phyloP scores from a whole-genome alignment of 2,888 invertebrate genomes.

The Neuroscelio doddi region DNA sequence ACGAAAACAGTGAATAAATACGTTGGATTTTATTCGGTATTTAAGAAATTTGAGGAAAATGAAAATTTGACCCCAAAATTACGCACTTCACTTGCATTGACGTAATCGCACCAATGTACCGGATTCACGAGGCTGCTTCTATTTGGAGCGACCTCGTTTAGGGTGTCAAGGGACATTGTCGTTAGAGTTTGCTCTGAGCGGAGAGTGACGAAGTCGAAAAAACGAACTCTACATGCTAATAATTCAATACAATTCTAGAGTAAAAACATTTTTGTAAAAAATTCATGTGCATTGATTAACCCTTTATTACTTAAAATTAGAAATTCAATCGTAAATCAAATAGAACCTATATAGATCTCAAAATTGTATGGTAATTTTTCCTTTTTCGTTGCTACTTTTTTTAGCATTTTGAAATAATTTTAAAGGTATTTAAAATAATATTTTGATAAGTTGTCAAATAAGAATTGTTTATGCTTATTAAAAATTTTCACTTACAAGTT shows the following conservation, averaged over 20 bases:
- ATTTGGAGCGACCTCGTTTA: conserved; percentile 55
- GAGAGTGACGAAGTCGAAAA: conserved; percentile 29
- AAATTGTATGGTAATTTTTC: no score
- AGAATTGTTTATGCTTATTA: no score
- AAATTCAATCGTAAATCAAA: no score
- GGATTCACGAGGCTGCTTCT: conserved; percentile 52
- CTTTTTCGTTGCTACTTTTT: no score
- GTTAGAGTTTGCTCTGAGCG: conserved; percentile 27
- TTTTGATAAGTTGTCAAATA: no score
- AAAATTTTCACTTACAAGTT: no score
- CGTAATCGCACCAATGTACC: conserved; percentile 13
- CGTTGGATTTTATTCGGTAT: not conserved
- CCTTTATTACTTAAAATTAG: no score
- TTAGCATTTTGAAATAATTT: no score
- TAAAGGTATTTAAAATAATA: no score
- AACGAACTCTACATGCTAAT: conserved; percentile 29
- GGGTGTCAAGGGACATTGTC: conserved; percentile 46
- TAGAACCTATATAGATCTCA: no score
- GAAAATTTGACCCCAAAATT: not conserved
- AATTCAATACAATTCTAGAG: conserved; percentile 22
- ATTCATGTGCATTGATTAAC: no score
- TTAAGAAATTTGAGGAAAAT: not conserved
- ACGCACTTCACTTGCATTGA: conserved; percentile 2
- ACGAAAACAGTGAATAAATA: not conserved
- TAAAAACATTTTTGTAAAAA: conserved; percentile 9